These are phyloP conservation scores for Drosophila busckii DNA, from an alignment of 1,140 invertebrate species.

Conservation along the genomic window DNA sequence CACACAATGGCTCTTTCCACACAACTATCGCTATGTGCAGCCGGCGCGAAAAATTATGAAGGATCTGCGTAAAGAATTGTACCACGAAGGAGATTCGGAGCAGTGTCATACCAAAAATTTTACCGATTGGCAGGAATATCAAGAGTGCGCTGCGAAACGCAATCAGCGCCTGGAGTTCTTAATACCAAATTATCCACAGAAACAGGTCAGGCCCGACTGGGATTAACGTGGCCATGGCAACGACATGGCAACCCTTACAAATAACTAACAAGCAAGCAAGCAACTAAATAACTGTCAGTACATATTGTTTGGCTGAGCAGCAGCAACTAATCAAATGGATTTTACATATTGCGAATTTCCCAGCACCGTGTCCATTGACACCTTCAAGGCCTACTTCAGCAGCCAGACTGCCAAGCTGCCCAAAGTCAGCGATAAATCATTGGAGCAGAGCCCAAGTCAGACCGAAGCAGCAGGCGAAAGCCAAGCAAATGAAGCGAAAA, in stretches of 20 bases:
- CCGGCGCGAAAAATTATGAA: neutral
- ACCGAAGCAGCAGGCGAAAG: conserved; percentile 16
- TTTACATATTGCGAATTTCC: conserved; percentile 76
- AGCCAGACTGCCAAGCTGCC: conserved; percentile 52
- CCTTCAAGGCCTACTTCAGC: conserved; percentile 77
- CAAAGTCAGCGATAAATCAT: conserved; percentile 62
- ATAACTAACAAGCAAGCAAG: too few species aligned
- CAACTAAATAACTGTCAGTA: too few species aligned
- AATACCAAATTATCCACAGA: conserved; percentile 6
- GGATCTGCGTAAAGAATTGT: neutral
- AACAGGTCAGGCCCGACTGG: too few species aligned
- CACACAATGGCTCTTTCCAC: neutral
- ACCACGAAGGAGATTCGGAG: neutral
- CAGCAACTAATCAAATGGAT: conserved; percentile 46
- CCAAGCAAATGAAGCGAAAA: conserved; percentile 66
- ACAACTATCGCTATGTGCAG: neutral
- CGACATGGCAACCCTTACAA: neutral
- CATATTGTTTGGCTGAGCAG: neutral
- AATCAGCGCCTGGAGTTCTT: neutral
- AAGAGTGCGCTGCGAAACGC: neutral
- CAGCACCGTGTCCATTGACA: conserved; percentile 68
- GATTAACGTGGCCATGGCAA: conserved; percentile 3
- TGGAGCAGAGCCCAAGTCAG: conserved; percentile 37
- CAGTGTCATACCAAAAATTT: neutral
- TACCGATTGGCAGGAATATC: neutral